Conservation (phyloP, 1,140 invertebrate species). For the Penaeus indicus region DNA sequence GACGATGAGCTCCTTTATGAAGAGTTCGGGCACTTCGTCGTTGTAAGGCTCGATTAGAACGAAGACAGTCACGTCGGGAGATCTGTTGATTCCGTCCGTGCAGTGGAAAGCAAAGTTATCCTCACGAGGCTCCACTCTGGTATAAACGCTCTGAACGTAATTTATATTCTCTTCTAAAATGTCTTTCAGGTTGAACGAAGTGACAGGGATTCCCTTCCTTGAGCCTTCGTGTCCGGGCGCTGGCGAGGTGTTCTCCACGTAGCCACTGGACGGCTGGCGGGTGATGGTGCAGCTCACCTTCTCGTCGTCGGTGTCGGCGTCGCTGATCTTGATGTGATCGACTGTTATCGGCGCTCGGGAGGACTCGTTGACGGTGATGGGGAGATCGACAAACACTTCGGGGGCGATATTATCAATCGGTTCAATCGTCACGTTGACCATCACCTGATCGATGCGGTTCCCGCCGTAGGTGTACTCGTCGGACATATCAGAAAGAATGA, state of each 20-base stretch:
- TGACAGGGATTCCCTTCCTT: constrained; percentile 69
- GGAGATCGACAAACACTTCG: constrained; percentile 54
- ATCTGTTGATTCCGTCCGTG: constrained; percentile 70
- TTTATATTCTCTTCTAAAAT: constrained; percentile 69
- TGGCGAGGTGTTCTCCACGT: constrained; percentile 71
- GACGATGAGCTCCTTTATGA: constrained; percentile 70
- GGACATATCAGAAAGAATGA: constrained; percentile 69
- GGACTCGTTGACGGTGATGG: constrained; percentile 70
- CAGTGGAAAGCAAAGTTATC: constrained; percentile 70
- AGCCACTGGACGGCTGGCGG: constrained; percentile 70
- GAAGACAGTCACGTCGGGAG: constrained; percentile 66
- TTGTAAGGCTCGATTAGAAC: constrained; percentile 70
- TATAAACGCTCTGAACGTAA: constrained; percentile 72
- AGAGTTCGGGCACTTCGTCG: constrained; percentile 71
- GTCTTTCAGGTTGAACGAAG: constrained; percentile 69
- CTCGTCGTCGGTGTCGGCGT: constrained; percentile 69
- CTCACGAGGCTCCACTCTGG: constrained; percentile 69
- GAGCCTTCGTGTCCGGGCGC: constrained; percentile 69
- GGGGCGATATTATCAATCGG: constrained; percentile 71
- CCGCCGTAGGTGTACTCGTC: constrained; percentile 68
- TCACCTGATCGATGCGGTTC: constrained; percentile 68
- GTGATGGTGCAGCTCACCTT: constrained; percentile 70
- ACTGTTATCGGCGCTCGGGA: constrained; percentile 68
- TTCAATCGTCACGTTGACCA: constrained; percentile 69
- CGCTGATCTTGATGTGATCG: constrained; percentile 69